These are phyloP conservation scores for Parazoanthus darwini DNA, from an alignment of 92 coral and sea anemone species.

Conservation along the genomic window DNA sequence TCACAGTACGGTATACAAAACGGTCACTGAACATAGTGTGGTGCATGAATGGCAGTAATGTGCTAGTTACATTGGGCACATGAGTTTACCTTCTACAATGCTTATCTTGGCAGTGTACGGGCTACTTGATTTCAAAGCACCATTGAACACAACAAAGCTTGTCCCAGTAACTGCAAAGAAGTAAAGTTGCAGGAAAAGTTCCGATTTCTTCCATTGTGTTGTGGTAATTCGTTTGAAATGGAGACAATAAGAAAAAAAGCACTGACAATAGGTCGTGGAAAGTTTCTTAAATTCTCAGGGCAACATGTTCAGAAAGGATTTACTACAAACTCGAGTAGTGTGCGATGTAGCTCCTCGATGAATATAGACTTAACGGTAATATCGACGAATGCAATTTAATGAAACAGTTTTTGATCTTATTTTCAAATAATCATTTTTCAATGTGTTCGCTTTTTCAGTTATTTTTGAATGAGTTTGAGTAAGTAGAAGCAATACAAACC, in stretches of 20 bases:
- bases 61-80: not conserved
- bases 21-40: not conserved
- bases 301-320: too few species aligned
- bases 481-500: conserved; percentile 46
- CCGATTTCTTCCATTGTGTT: not conserved
- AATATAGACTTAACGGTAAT: too few species aligned
- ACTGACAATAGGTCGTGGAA: too few species aligned
- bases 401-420: not conserved
- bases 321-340: too few species aligned
- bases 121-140: conserved; percentile 88
- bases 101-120: conserved; percentile 90
- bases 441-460: not conserved
- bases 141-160: conserved; percentile 95
- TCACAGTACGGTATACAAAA: too few species aligned
- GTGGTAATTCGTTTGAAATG: not conserved
- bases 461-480: not conserved
- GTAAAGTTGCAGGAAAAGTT: not conserved
- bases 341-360: too few species aligned
- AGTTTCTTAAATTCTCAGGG: too few species aligned
- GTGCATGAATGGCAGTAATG: not conserved
- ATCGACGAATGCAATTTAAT: not conserved
- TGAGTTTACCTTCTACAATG: conserved; percentile 83
- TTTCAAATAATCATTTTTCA: too few species aligned
- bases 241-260: too few species aligned
- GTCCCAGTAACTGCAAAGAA: conserved; percentile 85